Evolutionary conservation across 2,797 vertebrate genomes (phyloP), one percentile per base, ranked within the genome.

Genomic region (Leptodactylus fallax): DNA sequence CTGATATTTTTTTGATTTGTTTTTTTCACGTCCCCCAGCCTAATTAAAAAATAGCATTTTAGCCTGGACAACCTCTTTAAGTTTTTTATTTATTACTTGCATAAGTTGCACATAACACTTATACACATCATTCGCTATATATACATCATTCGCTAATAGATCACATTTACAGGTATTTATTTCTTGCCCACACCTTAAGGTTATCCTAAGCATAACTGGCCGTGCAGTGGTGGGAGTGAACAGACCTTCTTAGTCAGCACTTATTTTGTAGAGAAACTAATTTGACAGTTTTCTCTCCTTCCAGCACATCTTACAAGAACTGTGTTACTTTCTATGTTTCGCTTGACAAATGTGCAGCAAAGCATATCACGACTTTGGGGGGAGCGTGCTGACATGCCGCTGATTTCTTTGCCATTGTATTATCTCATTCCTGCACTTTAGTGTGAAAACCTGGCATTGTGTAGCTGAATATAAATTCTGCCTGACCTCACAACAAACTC

Each of bases 401-500:
- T 47, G 61, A 47, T 72, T 90, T 87, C 88, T 74, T 16, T 65
- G 58, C 17, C 49, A 58, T 27, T 82, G 17, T 21, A 19, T 45
- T 49, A 86, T 16, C 25, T 14, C 25, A 65, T 86, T 90, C 82
- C 78, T 84, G 69, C 87, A 91, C 89, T 80, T 79, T 49, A 36
- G 71, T 76, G 58, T 49, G 61, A 85, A 76, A 27, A 51, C 36
- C 27, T 89, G 88, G 85, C 81, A 85, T 69, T 78, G 21, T 81
- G 81, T 77, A 58, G 76, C 78, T 77, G 21, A 74, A 27, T 83
- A 82, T 63, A 83, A 87, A 11, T 77, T 81, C 69, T 69, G 8
- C 83, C 17, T 79, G 81, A 86, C 71, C 85, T 71, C 55, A 55
- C 17, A 92, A 67, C 79, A 76, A 91, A 92, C 72, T 81, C 76